phyloP scores from a whole-genome alignment of 2,113 vertebrate species.

The Harpagus bidentatus region DNA sequence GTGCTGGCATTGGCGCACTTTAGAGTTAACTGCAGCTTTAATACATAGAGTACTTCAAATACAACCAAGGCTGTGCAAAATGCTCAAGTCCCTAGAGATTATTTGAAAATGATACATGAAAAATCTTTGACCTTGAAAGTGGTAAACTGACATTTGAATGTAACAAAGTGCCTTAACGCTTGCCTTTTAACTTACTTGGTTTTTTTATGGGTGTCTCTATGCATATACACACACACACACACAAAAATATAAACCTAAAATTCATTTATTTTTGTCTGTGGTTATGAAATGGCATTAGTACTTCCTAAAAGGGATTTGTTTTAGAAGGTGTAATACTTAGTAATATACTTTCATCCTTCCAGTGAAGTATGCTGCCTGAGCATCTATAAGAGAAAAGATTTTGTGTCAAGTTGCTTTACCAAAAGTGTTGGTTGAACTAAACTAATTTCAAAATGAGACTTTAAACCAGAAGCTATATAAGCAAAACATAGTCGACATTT shows the following conservation, averaged over 20 bases:
- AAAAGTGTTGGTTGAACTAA: not conserved
- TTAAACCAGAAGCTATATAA: not conserved
- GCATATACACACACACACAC: no score
- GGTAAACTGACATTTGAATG: not conserved
- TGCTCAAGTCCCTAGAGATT: not conserved
- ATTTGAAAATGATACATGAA: not conserved
- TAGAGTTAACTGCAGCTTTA: not conserved
- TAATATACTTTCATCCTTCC: not conserved
- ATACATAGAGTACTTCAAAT: not conserved
- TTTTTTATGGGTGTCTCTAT: not conserved
- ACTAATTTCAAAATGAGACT: not conserved
- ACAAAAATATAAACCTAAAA: not conserved
- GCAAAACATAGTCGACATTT: not conserved
- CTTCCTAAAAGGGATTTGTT: not conserved
- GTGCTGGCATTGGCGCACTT: not conserved
- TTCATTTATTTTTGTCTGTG: not conserved
- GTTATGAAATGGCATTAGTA: not conserved
- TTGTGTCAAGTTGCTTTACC: not conserved
- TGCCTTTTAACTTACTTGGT: not conserved
- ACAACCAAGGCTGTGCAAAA: not conserved
- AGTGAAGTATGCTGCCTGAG: not conserved
- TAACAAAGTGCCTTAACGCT: not conserved
- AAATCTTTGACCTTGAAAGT: not conserved
- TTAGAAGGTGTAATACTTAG: not conserved
- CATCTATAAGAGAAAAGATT: not conserved